These are phyloP conservation scores for Muscidifurax raptorellus DNA, from an alignment of 1,140 invertebrate genomes.

Conservation along the genomic window DNA sequence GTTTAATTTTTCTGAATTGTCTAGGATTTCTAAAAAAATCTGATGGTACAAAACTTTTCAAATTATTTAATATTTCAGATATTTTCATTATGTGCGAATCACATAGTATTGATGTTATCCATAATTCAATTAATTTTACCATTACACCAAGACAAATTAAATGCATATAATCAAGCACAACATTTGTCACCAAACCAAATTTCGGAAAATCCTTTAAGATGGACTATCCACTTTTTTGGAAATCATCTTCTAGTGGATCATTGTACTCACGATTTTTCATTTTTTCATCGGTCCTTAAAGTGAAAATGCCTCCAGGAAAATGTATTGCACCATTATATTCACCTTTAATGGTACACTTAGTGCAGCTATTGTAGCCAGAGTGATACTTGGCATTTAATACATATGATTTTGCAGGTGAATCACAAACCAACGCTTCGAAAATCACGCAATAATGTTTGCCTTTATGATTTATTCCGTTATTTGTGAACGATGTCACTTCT, in stretches of 20 bases:
- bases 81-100: neutral
- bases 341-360: conserved; percentile 65
- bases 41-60: conserved; percentile 54
- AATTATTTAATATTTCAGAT: neutral
- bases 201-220: conserved; percentile 52
- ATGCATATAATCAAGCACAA: conserved; percentile 37
- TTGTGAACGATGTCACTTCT: conserved; percentile 56
- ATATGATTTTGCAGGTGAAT: conserved; percentile 58
- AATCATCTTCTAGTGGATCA: neutral
- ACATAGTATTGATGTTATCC: conserved; percentile 44
- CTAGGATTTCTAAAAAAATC: conserved; percentile 71
- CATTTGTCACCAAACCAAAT: conserved; percentile 57
- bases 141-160: conserved; percentile 61
- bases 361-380: conserved; percentile 56
- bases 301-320: conserved; percentile 57
- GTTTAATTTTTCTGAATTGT: conserved; percentile 57
- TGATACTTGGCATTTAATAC: conserved; percentile 53
- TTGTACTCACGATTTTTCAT: conserved; percentile 33
- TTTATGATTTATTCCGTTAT: conserved; percentile 56
- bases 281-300: conserved; percentile 43
- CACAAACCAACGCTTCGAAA: conserved; percentile 61
- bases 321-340: conserved; percentile 52
- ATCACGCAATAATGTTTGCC: conserved; percentile 50
- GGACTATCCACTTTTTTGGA: conserved; percentile 37
- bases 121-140: conserved; percentile 58